Percentiles rank a stretch among this genome's conserved stretches.
phyloP scores from a whole-genome alignment of 2,888 invertebrate species.

The Drosophila eohydei region DNA sequence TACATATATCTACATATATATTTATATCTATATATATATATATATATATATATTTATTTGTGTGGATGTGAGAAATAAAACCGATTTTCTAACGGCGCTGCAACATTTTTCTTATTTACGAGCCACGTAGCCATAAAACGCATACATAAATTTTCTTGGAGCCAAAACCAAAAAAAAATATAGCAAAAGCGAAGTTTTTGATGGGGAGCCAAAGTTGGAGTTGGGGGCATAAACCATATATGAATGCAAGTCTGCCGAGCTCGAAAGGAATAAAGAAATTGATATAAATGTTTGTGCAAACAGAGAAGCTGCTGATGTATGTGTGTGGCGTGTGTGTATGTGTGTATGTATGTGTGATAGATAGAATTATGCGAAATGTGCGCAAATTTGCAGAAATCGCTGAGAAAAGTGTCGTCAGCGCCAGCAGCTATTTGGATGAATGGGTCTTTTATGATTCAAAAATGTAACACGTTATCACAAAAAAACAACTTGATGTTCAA shows the following conservation, averaged over 20 bases:
- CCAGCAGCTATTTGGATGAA: slow-evolving; percentile 54
- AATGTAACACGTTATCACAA: slow-evolving; percentile 21
- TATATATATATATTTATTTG: slow-evolving; percentile 3
- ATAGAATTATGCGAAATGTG: slow-evolving; percentile 73
- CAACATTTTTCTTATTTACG: slow-evolving; percentile 79
- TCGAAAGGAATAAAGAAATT: slow-evolving; percentile 73
- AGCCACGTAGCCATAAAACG: slow-evolving; percentile 76
- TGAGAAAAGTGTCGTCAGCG: slow-evolving; percentile 48
- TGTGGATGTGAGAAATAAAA: slow-evolving; percentile 54
- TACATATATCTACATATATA: background rate
- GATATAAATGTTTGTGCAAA: slow-evolving; percentile 72
- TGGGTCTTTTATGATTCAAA: slow-evolving; percentile 56
- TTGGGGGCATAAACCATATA: slow-evolving; percentile 13
- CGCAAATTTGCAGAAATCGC: slow-evolving; percentile 62
- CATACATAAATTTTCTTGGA: slow-evolving; percentile 71
- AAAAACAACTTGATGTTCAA: slow-evolving; percentile 29
- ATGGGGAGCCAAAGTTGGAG: background rate
- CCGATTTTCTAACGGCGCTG: slow-evolving; percentile 63
- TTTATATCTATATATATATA: slow-evolving; percentile 5
- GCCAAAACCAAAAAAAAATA: slow-evolving; percentile 37
- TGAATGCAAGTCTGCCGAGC: slow-evolving; percentile 53
- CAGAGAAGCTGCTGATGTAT: slow-evolving; percentile 33
- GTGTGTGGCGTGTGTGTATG: background rate
- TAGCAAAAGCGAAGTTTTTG: slow-evolving; percentile 11
- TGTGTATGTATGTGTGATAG: slow-evolving; percentile 4